Base-by-base conservation (phyloP, 2,888 invertebrate genomes). In the Ceramica pisi region DNA sequence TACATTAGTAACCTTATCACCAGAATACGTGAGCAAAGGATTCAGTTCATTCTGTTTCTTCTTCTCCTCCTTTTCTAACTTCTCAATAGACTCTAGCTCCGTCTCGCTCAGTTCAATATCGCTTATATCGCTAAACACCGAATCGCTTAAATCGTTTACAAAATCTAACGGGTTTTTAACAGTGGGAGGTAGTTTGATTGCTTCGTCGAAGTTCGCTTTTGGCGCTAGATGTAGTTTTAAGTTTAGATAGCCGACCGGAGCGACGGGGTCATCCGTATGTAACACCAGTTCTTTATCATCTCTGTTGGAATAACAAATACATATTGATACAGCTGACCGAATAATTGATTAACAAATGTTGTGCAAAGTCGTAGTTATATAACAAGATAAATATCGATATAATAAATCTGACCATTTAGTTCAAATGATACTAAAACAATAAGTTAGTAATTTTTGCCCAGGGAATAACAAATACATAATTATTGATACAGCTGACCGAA, bases 241-340 rank as follows among this genome's bases (percentile, higher is more conserved):
- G 93, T 98, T 98, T 71, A 99, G 96, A 93, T 99, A 99, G 46
- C 99, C 99, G 67, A 99, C 99, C 10, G 99, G 98, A 41, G 99
- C 99, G 89, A 99, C 97, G 3, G 98, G 97, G 96, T 99, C 99
- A 87, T 98, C 97, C 31, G 99, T 98, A 92, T 99, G 99, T 83
- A 98, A 97, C 72, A 99, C 97, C 87, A 98, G 97, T 96, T 99
- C 98, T 86, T 97, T 97, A 87, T 98, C 98, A 93, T 98, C 98
- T 90, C 98, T 98, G 95, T 71, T 1, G 57, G 41, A 50, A 81
- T 95, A 95, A 80, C 85, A 83, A 57, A n/a, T 12, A 65, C 23
- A 46, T 75, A 23, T 65, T 76, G 6, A 12, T 53, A 62, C 21
- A 67, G 16, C 10, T 57, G 61, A 14, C 44, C 56, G 62, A 46